These are phyloP conservation scores for Ennomos fuscantarius DNA, from an alignment of 2,888 invertebrate species.

Conservation along the genomic window DNA sequence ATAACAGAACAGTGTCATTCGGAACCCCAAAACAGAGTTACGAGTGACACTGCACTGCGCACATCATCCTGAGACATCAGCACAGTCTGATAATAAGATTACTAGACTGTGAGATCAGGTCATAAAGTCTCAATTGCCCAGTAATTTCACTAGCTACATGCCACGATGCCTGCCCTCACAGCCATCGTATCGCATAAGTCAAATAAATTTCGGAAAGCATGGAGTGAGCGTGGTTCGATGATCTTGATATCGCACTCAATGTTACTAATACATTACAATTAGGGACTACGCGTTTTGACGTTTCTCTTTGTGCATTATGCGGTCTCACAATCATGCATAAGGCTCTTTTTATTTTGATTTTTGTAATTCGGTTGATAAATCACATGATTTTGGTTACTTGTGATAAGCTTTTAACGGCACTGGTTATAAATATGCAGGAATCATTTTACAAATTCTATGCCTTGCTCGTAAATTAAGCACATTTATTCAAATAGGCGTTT, in stretches of 20 bases:
- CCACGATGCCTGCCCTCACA: slow-evolving; percentile 39
- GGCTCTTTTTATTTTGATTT: slow-evolving; percentile 18
- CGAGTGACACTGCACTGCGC: too few relatives aligned
- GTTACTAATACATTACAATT: slow-evolving; percentile 76
- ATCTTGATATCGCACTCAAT: slow-evolving; percentile 64
- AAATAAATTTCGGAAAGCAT: slow-evolving; percentile 67
- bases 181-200: slow-evolving; percentile 55
- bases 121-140: too few relatives aligned
- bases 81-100: too few relatives aligned
- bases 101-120: too few relatives aligned
- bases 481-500: slow-evolving; percentile 7
- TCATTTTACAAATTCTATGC: slow-evolving; percentile 7
- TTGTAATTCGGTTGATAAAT: slow-evolving; percentile 31
- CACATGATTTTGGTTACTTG: slow-evolving; percentile 7
- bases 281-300: slow-evolving; percentile 56
- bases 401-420: slow-evolving; percentile 7
- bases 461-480: slow-evolving; percentile 8
- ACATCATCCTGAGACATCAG: too few relatives aligned
- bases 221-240: slow-evolving; percentile 59
- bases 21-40: too few relatives aligned
- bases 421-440: slow-evolving; percentile 2
- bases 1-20: too few relatives aligned
- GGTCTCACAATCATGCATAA: slow-evolving; percentile 12
- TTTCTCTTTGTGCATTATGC: slow-evolving; percentile 45
- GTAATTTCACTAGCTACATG: too few relatives aligned